Evolutionary conservation across 1,140 invertebrate species (phyloP).

Genomic region (Formica selysi): DNA sequence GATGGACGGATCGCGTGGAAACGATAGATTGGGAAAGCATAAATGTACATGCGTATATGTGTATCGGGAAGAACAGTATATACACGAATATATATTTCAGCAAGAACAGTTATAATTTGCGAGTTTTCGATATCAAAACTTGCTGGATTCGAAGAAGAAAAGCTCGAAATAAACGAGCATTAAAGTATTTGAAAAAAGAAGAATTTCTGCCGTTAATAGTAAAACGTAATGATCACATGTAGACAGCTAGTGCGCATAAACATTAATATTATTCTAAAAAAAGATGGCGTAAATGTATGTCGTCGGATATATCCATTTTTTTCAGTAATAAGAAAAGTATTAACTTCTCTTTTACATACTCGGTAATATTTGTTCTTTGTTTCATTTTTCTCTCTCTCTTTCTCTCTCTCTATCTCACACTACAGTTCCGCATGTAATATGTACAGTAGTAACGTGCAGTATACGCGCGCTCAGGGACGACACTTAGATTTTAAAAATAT

Average conservation of each 20-base stretch:
- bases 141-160: background rate
- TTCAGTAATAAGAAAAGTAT: constrained; percentile 68
- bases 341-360: constrained; percentile 42
- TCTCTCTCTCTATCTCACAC: constrained; percentile 69
- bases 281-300: constrained; percentile 74
- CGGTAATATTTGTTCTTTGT: constrained; percentile 48
- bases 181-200: constrained; percentile 1
- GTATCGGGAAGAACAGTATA: constrained; percentile 52
- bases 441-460: constrained; percentile 81
- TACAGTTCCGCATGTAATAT: constrained; percentile 82
- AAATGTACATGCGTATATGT: constrained; percentile 43
- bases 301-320: constrained; percentile 61
- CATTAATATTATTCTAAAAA: constrained; percentile 75
- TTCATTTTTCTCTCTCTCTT: constrained; percentile 16
- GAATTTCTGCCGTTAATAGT: constrained; percentile 19
- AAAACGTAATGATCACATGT: constrained; percentile 79
- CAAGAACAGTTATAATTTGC: constrained; percentile 7
- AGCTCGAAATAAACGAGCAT: constrained; percentile 21
- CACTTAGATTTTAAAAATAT: constrained; percentile 87
- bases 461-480: constrained; percentile 83
- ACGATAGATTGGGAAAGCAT: constrained; percentile 46
- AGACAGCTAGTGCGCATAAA: constrained; percentile 76
- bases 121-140: background rate
- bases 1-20: constrained; percentile 64
- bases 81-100: constrained; percentile 54